Evolutionary conservation across 2,888 invertebrate genomes (phyloP), one percentile per base, ranked within the genome.

Genomic region (Galeopsomyia nigrocyanea): DNA sequence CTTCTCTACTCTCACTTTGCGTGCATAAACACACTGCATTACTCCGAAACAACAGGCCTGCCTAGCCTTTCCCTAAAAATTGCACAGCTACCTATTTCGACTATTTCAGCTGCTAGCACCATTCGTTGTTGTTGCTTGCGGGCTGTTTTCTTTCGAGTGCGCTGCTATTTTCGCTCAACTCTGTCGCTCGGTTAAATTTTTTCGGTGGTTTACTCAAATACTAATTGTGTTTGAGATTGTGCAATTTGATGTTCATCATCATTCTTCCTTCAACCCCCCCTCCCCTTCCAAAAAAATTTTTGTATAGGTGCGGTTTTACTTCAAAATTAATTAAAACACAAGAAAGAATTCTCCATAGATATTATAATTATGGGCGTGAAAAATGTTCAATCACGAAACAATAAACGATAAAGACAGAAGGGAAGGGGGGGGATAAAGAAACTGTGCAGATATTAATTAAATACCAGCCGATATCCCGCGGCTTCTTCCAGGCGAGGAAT

Each of bases 11-110:
- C 79, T 80, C 81, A 78, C 82, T 81, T 81, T 79, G 77, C 77
- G 79, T 79, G 81, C 80, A 82, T 80, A 82, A 82, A 82, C 81
- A 82, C 79, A 79, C 79, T 78, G 77, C 77, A 78, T 81, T 80
- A 79, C 79, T 80, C 78, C 26, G 77, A 76, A 82, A 80, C 79
- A 80, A 82, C 80, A 80, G 76, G 74, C 63, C 21, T 47, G 39
- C 46, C 13, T 26, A 9, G 39, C 39, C 10, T 39, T 39, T 39
- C 39, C 10, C 14, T 31, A 1, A 50, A 57, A 71, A 68, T 26
- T 50, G 56, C 60, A 16, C 17, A 31, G 22, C 51, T 60, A 26
- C 46, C 31, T 60, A 68, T 60, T 68, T 68, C 49, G 21, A 60
- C 39, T 51, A 14, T 16, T 46, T 13, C n/a, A 39, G 39, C 39